Percentiles rank a stretch among this genome's conserved stretches.
These are phyloP conservation scores for Plestiodon gilberti DNA, from an alignment of 2,113 vertebrate species.

Conservation along the genomic window DNA sequence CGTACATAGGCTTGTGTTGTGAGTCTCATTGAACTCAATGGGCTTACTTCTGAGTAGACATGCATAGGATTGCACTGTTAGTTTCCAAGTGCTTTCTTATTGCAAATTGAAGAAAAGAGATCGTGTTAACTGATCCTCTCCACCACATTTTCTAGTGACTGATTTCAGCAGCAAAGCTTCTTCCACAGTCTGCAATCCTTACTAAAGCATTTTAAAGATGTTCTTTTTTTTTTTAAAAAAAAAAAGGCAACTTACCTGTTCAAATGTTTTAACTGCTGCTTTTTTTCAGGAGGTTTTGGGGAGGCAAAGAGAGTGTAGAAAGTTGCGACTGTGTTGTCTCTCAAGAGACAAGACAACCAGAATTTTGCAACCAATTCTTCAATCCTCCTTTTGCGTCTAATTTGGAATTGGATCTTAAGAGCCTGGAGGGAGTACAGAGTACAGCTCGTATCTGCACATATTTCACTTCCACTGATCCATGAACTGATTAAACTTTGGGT, in stretches of 20 bases:
- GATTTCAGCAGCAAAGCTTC: neutral
- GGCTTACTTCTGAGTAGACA: too few species aligned
- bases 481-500: constrained; percentile 69
- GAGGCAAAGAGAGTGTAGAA: constrained; percentile 10
- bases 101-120: neutral
- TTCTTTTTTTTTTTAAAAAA: neutral
- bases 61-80: too few species aligned
- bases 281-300: neutral
- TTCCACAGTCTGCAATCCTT: too few species aligned
- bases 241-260: constrained; percentile 52
- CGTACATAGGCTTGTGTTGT: too few species aligned
- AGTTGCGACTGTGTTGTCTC: constrained; percentile 16
- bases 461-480: constrained; percentile 59
- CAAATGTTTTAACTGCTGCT: constrained; percentile 21
- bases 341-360: constrained; percentile 10
- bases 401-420: constrained; percentile 31
- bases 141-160: neutral
- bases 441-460: constrained; percentile 33
- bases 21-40: too few species aligned
- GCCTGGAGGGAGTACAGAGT: constrained; percentile 48
- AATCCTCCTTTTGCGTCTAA: neutral
- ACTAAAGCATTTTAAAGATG: too few species aligned
- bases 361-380: neutral
- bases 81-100: neutral
- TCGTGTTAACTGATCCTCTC: neutral